Percentiles rank a stretch among this genome's conserved stretches.
Evolutionary conservation across 2,888 invertebrate species (phyloP).

Genomic region (Apamea monoglypha): DNA sequence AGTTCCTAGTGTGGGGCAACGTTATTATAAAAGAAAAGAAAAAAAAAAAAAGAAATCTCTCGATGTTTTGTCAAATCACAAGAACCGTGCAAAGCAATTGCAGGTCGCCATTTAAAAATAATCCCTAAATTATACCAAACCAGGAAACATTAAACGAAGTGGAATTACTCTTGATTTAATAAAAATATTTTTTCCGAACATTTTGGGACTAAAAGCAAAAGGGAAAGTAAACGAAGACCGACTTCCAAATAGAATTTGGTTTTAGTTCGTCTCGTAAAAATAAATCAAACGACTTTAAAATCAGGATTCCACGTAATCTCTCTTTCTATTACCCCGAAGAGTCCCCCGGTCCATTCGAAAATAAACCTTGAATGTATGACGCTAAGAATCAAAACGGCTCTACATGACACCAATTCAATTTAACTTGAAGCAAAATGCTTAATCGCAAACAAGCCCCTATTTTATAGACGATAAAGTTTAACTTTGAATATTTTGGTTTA

Average conservation of each 20-base stretch:
- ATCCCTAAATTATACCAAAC: background rate
- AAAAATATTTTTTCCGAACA: constrained; percentile 38
- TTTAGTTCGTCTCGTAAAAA: constrained; percentile 81
- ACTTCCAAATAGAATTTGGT: constrained; percentile 64
- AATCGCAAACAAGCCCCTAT: constrained; percentile 75
- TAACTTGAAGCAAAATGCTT: constrained; percentile 61
- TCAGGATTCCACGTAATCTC: constrained; percentile 79
- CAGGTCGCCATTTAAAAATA: background rate
- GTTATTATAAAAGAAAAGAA: too few species aligned
- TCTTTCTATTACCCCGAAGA: constrained; percentile 73
- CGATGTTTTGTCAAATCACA: background rate
- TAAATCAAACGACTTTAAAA: constrained; percentile 84
- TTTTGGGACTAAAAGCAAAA: constrained; percentile 40
- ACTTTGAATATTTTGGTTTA: constrained; percentile 65
- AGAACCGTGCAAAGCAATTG: background rate
- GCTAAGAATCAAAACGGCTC: constrained; percentile 70
- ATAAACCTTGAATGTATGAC: constrained; percentile 71
- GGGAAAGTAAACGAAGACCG: constrained; percentile 42
- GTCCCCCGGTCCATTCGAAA: constrained; percentile 64
- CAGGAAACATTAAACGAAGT: constrained; percentile 24
- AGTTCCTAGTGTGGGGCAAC: too few species aligned
- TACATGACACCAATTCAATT: constrained; percentile 65
- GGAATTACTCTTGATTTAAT: constrained; percentile 42
- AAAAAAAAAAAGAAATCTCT: background rate
- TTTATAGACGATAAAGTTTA: constrained; percentile 73